Conservation (phyloP, 2,888 invertebrate species). For the Heliothis peltigera region DNA sequence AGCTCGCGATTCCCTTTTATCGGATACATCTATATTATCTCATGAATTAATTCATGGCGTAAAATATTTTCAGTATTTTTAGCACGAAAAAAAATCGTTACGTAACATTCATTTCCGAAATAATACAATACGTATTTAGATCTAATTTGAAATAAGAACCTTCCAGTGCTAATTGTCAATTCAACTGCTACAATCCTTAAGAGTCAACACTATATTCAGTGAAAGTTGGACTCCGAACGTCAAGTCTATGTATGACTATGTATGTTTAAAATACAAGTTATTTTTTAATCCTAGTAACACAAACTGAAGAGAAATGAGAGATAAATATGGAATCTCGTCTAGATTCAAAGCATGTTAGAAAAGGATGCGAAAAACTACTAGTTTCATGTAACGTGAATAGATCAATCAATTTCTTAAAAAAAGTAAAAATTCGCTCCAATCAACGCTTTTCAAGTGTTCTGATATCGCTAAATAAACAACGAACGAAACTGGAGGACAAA, state of each 20-base stretch:
- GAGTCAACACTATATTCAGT: constrained; percentile 1
- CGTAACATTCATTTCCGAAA: neutral
- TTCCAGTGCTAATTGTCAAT: no score
- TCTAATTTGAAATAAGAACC: no score
- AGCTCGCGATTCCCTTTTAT: constrained; percentile 42
- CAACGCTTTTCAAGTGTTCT: constrained; percentile 27
- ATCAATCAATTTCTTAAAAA: constrained; percentile 28
- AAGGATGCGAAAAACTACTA: neutral
- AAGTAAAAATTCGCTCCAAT: constrained; percentile 22
- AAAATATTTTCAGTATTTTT: neutral
- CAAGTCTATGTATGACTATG: constrained; percentile 8
- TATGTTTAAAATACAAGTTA: constrained; percentile 14
- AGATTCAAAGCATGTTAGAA: no score
- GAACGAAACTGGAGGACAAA: constrained; percentile 29
- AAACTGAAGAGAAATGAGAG: neutral
- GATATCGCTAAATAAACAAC: constrained; percentile 38
- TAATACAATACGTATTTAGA: no score
- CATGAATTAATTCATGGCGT: constrained; percentile 16
- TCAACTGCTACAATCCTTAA: constrained; percentile 13
- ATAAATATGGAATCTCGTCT: no score
- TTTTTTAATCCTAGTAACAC: constrained; percentile 12
- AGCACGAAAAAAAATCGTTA: neutral
- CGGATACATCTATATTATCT: constrained; percentile 17
- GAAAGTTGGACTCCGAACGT: constrained; percentile 25
- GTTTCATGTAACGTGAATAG: constrained; percentile 26